Evolutionary conservation across 2,113 vertebrate species (phyloP).

Genomic region (Silurus glanis): DNA sequence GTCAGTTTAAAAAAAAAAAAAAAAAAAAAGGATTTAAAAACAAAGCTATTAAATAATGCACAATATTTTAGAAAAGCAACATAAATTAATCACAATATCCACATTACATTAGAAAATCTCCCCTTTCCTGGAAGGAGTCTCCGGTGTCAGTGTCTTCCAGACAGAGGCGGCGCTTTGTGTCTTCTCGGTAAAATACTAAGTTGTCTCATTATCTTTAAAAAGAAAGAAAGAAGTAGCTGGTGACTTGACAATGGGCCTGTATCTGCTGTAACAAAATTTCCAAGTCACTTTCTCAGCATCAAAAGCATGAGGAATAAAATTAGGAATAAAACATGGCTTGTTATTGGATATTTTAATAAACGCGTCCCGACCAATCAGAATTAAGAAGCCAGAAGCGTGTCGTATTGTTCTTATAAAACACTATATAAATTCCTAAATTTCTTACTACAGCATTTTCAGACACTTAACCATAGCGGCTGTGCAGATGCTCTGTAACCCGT

Average conservation of each 20-base stretch:
- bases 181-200: neutral
- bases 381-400: neutral
- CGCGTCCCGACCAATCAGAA: neutral
- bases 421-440: too few species aligned
- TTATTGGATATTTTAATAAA: neutral
- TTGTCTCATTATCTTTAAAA: neutral
- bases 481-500: neutral
- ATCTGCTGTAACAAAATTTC: too few species aligned
- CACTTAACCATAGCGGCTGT: neutral
- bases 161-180: too few species aligned
- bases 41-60: neutral
- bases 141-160: neutral
- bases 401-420: too few species aligned
- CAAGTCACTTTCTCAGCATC: too few species aligned
- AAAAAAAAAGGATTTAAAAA: neutral
- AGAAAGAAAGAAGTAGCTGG: neutral
- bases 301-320: too few species aligned
- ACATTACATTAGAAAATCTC: neutral
- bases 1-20: too few species aligned
- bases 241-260: too few species aligned
- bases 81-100: neutral
- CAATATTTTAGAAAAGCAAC: neutral
- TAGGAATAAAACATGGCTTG: neutral
- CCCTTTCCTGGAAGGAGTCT: neutral
- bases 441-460: too few species aligned